Evolutionary conservation across 2,113 vertebrate species (phyloP).

Genomic region (Corythoichthys intestinalis): DNA sequence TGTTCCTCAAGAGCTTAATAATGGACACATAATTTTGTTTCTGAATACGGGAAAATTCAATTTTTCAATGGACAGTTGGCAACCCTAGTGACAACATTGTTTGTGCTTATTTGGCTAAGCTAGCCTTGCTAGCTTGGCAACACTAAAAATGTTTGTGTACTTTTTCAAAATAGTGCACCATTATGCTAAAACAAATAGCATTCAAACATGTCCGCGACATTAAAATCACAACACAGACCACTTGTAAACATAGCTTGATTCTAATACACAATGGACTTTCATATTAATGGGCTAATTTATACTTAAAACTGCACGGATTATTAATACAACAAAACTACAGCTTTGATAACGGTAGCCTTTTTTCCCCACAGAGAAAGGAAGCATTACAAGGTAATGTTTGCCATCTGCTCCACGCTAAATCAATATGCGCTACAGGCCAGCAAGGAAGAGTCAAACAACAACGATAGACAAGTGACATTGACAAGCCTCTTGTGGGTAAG

Average conservation of each 20-base stretch:
- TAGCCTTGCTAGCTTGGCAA: background rate
- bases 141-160: background rate
- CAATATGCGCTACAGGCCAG: background rate
- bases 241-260: background rate
- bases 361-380: background rate
- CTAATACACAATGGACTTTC: background rate
- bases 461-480: constrained; percentile 7
- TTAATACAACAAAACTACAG: background rate
- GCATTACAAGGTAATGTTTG: background rate
- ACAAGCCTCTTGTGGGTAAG: constrained; percentile 1
- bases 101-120: background rate
- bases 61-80: too few relatives aligned
- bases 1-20: too few relatives aligned
- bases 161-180: background rate
- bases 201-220: background rate
- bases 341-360: background rate
- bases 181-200: background rate
- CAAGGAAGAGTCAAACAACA: background rate
- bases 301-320: background rate
- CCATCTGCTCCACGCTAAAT: background rate
- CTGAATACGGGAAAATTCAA: too few relatives aligned
- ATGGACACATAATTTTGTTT: too few relatives aligned
- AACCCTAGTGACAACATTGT: background rate
- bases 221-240: background rate
- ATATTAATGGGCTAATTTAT: too few relatives aligned